Evolutionary conservation across 2,113 vertebrate genomes (phyloP), one percentile per base, ranked within the genome.

Genomic region (Corydoras sp.): DNA sequence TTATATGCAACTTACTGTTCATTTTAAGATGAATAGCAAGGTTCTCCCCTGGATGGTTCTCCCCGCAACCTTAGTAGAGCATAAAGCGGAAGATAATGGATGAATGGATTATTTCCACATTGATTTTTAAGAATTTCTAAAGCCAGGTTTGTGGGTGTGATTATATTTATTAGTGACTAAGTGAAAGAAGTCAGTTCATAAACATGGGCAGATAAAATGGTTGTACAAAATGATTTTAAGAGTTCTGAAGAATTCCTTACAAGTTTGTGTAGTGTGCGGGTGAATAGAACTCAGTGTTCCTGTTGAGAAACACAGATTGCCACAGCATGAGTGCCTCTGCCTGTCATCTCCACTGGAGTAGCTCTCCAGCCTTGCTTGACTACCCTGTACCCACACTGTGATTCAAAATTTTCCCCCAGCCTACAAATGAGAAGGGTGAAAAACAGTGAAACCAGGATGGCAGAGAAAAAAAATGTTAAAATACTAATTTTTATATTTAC

Each of bases 331-430:
- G 62, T 54, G 51, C 30, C 31, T 65, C 65, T 4, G 43, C 29
- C 50, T 68, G 62, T 72, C 75, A 76, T 61, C 63, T 69, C 58
- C 56, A 59, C 56, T 55, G 53, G 55, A 66, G 58, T 18, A 58
- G 48, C 49, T 65, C 51, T 62, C 35, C 51, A 51, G 65, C 66
- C 65, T 68, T 59, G 68, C 58, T 43, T 62, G 58, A 62, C 69
- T 62, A 62, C 65, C 61, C 15, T 68, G 65, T 68, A 54, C 68
- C 58, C 9, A 66, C 74, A 72, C 53, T 50, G 61, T 68, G 53
- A 50, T 53, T 12, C 53, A 14, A 49, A 62, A 50, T 32, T 8
- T 54, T 11, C 53, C 54, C 63, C 54, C 63, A 72, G 58, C 51
- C 51, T 55, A 13, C 53, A 50, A 18, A 53, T 51, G 48, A 65